Evolutionary conservation across 2,113 vertebrate genomes (phyloP), one percentile per base, ranked within the genome.

Genomic region (Corythaixoides concolor): DNA sequence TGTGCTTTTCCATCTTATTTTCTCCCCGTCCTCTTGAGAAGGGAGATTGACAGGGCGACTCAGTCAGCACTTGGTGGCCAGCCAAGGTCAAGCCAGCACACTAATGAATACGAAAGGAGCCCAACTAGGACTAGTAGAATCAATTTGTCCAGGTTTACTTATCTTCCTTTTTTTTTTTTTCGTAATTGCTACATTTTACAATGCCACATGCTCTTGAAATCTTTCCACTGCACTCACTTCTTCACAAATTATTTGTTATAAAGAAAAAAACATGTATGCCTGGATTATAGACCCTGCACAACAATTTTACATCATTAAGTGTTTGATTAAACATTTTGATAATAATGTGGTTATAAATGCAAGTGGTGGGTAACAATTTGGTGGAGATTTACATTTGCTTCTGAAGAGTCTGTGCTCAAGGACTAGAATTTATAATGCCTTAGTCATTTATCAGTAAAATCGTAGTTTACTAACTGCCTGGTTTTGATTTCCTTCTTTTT

Each of bases 291-390:
- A 66, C 66, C 84, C 55, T 82, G 80, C 81, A 85, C 43, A 85
- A 85, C 89, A 93, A 93, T 96, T 96, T 95, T 19, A 50, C 90
- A 84, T 64, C 90, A 94, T 89, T 76, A 89, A 90, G 67, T 45
- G 60, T 82, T 89, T 93, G 80, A 96, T 92, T 89, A 92, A 93
- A 73, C 5, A 15, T 72, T 91, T 89, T 89, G 74, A 91, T 93
- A 95, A 92, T 87, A 79, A 93, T 8, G 53, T 85, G 62, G 62
- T 88, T 90, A 68, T 35, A 93, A 93, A 93, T 76, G 90, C 83
- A 91, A 96, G 62, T 69, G 53, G 43, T 2, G 18, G 73, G 76
- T 72, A 92, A 92, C 0, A 1, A 79, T 79, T 95, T 95, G 63
- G 58, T 66, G 43, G 66, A 76, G 84, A 85, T 95, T 97, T 91